Evolutionary conservation across 1,140 invertebrate species (phyloP).

Genomic region (Orius laevigatus): DNA sequence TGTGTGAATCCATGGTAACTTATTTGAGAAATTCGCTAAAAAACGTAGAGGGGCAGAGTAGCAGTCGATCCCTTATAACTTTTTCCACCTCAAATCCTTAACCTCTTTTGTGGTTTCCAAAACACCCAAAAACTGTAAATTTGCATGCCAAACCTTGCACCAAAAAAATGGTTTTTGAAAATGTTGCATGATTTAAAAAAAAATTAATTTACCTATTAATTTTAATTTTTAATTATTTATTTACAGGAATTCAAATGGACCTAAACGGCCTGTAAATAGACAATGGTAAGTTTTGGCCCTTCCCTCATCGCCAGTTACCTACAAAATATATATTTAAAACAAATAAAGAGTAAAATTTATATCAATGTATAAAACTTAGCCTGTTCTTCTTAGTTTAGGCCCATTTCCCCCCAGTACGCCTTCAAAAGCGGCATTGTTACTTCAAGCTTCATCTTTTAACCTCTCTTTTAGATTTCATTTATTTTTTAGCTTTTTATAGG

Average conservation of each 20-base stretch:
- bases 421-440: constrained; percentile 8
- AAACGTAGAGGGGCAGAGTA: too few relatives aligned
- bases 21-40: too few relatives aligned
- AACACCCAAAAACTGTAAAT: too few relatives aligned
- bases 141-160: too few relatives aligned
- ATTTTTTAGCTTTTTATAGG: too few relatives aligned
- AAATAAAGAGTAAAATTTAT: not conserved
- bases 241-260: constrained; percentile 12
- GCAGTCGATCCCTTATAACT: not conserved
- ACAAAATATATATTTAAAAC: not conserved
- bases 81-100: not conserved
- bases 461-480: too few relatives aligned
- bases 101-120: too few relatives aligned
- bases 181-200: not conserved
- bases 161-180: too few relatives aligned
- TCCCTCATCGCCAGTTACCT: not conserved
- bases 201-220: not conserved
- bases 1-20: too few relatives aligned
- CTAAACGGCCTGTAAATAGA: constrained; percentile 4
- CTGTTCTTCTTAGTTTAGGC: not conserved
- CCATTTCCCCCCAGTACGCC: not conserved
- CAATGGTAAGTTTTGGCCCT: not conserved
- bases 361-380: not conserved
- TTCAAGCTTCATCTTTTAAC: not conserved
- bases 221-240: constrained; percentile 5